phyloP scores from a whole-genome alignment of 1,140 invertebrate genomes.

The Rhopalosiphum padi region DNA sequence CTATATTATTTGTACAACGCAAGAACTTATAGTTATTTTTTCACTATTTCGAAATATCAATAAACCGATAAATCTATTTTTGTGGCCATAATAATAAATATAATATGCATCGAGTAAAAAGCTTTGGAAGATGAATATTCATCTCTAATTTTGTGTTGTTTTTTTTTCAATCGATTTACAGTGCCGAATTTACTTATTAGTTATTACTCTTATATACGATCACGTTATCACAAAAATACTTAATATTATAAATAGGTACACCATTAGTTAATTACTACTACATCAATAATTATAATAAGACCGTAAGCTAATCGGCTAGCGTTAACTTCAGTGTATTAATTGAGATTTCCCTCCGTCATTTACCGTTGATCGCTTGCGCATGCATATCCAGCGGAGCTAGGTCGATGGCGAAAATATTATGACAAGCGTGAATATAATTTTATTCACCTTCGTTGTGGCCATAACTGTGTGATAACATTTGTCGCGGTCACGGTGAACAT shows the following conservation, averaged over 20 bases:
- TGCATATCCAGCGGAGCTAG: neutral
- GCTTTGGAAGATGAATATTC: neutral
- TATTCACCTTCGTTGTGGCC: neutral
- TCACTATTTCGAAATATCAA: neutral
- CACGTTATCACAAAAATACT: conserved; percentile 34
- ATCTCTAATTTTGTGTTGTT: conserved; percentile 20
- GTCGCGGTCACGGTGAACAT: neutral
- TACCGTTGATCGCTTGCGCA: neutral
- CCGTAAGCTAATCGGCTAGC: neutral
- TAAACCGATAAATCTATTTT: conserved; percentile 8
- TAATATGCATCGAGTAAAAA: neutral
- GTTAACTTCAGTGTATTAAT: neutral
- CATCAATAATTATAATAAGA: neutral
- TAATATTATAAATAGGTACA: conserved; percentile 30
- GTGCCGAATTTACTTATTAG: neutral
- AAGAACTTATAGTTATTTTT: neutral
- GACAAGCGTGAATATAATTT: neutral
- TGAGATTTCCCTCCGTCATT: neutral
- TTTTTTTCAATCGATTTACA: neutral
- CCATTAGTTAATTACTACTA: neutral
- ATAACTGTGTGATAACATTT: neutral
- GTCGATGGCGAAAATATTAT: neutral
- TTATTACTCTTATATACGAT: conserved; percentile 32
- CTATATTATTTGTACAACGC: conserved; percentile 17
- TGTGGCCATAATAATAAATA: neutral